These are phyloP conservation scores for Helicolenus hilgendorfi DNA, from an alignment of 2,797 vertebrate genomes.

Conservation along the genomic window DNA sequence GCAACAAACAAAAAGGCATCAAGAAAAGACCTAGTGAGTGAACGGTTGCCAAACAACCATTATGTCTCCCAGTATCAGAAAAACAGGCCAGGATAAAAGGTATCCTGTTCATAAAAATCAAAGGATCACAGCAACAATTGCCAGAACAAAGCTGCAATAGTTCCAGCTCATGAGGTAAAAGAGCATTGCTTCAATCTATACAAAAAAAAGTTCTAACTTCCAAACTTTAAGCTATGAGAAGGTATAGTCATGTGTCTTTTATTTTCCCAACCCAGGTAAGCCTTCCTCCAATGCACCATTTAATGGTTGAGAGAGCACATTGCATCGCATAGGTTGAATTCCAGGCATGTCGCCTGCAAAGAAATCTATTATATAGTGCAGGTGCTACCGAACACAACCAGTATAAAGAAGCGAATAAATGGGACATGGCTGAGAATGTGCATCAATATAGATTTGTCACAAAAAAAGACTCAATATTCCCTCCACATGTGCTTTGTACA, in stretches of 20 bases:
- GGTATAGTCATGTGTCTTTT: conserved; percentile 64
- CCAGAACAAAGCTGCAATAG: conserved; percentile 66
- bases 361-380: conserved; percentile 77
- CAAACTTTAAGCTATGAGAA: conserved; percentile 59
- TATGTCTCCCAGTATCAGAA: conserved; percentile 54
- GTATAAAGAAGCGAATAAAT: conserved; percentile 42
- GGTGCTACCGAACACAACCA: conserved; percentile 47
- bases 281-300: conserved; percentile 64
- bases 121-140: conserved; percentile 68
- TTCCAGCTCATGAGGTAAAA: conserved; percentile 76
- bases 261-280: conserved; percentile 61
- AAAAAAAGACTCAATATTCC: background rate
- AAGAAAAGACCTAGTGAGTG: conserved; percentile 47
- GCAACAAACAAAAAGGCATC: conserved; percentile 60
- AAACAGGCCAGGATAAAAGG: conserved; percentile 67
- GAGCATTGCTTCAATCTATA: conserved; percentile 74
- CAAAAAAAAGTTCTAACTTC: conserved; percentile 61
- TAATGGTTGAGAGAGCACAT: conserved; percentile 83
- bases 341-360: conserved; percentile 67
- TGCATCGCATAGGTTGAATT: conserved; percentile 75
- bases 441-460: conserved; percentile 40
- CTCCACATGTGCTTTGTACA: conserved; percentile 12
- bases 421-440: conserved; percentile 31
- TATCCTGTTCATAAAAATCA: conserved; percentile 75
- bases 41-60: conserved; percentile 52